A percentile compares a stretch with the other conserved stretches of the same genome.
These are phyloP conservation scores for Reticulitermes lucifugus DNA, from an alignment of 2,888 invertebrate species.

Conservation along the genomic window DNA sequence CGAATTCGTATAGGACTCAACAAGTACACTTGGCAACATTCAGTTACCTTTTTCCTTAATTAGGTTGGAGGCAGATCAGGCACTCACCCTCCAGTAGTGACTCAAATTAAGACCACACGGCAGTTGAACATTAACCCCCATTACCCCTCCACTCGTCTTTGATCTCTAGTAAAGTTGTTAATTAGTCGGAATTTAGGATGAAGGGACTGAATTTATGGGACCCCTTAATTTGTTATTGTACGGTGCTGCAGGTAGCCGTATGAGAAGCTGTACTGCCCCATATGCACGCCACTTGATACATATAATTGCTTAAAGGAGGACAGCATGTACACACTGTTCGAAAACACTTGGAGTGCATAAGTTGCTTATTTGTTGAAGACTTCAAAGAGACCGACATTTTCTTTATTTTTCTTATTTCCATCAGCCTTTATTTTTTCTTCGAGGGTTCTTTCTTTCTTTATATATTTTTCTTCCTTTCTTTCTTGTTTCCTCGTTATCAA, in stretches of 20 bases:
- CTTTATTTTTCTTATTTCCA: too few relatives aligned
- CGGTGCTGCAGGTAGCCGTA: slow-evolving; percentile 1
- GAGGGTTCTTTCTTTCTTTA: too few relatives aligned
- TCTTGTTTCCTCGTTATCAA: too few relatives aligned
- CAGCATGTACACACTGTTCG: neutral
- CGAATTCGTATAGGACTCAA: too few relatives aligned
- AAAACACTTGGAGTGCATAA: neutral
- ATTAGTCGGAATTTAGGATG: slow-evolving; percentile 43
- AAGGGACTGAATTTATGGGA: slow-evolving; percentile 32
- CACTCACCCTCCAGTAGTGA: neutral
- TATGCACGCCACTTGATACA: neutral
- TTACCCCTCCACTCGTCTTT: slow-evolving; percentile 37
- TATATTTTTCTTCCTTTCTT: too few relatives aligned
- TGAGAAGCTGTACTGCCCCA: neutral
- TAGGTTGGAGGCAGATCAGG: neutral
- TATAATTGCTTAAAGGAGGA: slow-evolving; percentile 11
- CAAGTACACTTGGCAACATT: neutral
- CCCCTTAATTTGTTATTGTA: slow-evolving; percentile 37
- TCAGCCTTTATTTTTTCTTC: too few relatives aligned
- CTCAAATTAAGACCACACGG: slow-evolving; percentile 42
- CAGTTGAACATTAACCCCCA: slow-evolving; percentile 35
- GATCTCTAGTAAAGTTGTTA: slow-evolving; percentile 46
- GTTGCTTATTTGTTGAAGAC: too few relatives aligned
- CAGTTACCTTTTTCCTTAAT: neutral
- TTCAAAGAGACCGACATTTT: too few relatives aligned